These are phyloP conservation scores for Hydractinia echinata DNA, from an alignment of 30 jellyfish, hydroid and myxozoan species.

Conservation along the genomic window DNA sequence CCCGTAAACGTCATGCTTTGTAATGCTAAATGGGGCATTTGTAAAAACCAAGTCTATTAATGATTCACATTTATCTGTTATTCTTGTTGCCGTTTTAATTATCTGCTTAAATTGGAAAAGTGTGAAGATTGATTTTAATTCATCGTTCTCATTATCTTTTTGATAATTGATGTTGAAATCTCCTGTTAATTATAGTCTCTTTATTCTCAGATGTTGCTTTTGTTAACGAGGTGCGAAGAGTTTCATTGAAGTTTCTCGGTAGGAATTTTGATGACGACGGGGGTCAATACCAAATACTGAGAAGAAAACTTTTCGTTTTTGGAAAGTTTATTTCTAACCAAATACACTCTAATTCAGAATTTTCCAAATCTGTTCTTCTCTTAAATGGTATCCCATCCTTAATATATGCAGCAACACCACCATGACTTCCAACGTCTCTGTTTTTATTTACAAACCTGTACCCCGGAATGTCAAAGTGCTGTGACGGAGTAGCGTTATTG, in stretches of 20 bases:
- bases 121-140: slow-evolving; percentile 11
- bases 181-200: not conserved
- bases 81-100: not conserved
- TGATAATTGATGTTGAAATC: slow-evolving; percentile 6
- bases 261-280: slow-evolving; percentile 19
- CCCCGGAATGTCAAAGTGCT: too few species aligned
- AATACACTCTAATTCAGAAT: too few species aligned
- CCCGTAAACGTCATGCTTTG: too few species aligned
- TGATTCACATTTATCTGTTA: too few species aligned
- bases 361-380: too few species aligned
- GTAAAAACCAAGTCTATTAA: too few species aligned
- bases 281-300: slow-evolving; percentile 18
- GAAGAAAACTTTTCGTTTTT: not conserved
- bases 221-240: not conserved
- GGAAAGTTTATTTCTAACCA: slow-evolving; percentile 7
- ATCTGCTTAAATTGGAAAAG: slow-evolving; percentile 1
- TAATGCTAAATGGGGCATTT: too few species aligned
- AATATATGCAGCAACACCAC: too few species aligned
- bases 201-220: slow-evolving; percentile 18
- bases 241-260: slow-evolving; percentile 6
- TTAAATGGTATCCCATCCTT: too few species aligned
- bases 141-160: not conserved
- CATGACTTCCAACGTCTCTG: too few species aligned
- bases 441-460: too few species aligned
- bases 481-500: too few species aligned